A percentile compares a stretch with the other conserved stretches of the same genome.
These are phyloP conservation scores for Acheta domesticus DNA, from an alignment of 2,888 invertebrate species.

Conservation along the genomic window DNA sequence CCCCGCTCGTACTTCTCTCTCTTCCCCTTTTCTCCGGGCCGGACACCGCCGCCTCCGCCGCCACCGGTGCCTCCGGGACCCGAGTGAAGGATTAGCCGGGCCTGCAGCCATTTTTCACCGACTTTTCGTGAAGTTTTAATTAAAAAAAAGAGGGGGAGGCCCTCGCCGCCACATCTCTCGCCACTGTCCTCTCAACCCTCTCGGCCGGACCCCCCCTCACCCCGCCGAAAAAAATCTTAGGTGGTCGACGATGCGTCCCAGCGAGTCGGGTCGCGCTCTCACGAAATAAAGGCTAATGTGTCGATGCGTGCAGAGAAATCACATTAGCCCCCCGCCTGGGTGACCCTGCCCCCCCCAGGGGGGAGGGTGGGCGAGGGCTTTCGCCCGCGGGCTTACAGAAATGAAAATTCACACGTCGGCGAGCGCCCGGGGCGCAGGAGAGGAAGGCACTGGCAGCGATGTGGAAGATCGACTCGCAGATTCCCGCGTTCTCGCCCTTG, in stretches of 20 bases:
- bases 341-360: background rate
- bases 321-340: background rate
- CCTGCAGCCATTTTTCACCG: background rate
- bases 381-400: background rate
- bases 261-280: background rate
- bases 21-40: background rate
- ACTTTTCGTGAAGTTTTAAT: slow-evolving; percentile 10
- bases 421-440: background rate
- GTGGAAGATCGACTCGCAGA: too few relatives aligned
- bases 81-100: slow-evolving; percentile 1
- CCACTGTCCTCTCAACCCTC: too few relatives aligned
- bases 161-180: background rate
- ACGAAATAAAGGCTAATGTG: slow-evolving; percentile 18
- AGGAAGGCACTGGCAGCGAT: too few relatives aligned
- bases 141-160: background rate
- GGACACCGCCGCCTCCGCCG: background rate
- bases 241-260: background rate
- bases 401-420: background rate
- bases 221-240: background rate
- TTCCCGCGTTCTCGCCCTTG: too few relatives aligned
- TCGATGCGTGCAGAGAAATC: slow-evolving; percentile 1
- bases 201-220: background rate
- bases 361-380: background rate
- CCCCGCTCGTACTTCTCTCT: background rate
- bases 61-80: background rate